Evolutionary conservation across 2,888 invertebrate genomes (phyloP).

Genomic region (Rambutsinella grinnellia): DNA sequence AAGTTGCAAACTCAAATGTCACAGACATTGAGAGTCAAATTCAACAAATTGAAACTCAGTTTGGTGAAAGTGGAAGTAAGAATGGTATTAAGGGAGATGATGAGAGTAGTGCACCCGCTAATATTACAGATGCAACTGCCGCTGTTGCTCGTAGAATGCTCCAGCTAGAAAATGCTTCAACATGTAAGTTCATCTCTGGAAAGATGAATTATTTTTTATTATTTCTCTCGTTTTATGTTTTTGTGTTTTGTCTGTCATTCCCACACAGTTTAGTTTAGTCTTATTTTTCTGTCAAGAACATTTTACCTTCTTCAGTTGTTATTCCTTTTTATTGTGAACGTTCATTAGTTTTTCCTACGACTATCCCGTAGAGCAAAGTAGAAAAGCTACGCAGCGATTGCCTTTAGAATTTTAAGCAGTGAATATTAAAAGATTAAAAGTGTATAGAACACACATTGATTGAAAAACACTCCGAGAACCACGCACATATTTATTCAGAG

Average conservation of each 20-base stretch:
- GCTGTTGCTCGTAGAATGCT: conserved; percentile 48
- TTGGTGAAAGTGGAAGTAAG: conserved; percentile 22
- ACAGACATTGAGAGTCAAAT: conserved; percentile 50
- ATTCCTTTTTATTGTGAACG: neutral
- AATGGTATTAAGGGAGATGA: conserved; percentile 16
- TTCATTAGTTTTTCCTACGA: neutral
- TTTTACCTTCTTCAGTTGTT: neutral
- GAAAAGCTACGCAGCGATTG: neutral
- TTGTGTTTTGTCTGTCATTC: neutral
- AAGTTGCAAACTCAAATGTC: neutral
- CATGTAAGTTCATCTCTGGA: conserved; percentile 44
- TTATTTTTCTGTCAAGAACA: neutral
- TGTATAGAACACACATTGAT: too few species aligned
- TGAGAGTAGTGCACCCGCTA: conserved; percentile 1
- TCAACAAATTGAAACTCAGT: conserved; percentile 49
- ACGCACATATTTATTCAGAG: too few species aligned
- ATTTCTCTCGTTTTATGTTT: neutral
- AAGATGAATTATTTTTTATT: conserved; percentile 7
- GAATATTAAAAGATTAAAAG: too few species aligned
- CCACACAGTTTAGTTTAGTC: too few species aligned
- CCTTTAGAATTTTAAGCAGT: too few species aligned
- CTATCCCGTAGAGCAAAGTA: neutral
- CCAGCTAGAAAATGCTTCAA: conserved; percentile 52
- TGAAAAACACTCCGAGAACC: too few species aligned
- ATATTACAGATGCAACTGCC: conserved; percentile 25